These are phyloP conservation scores for Takifugu ocellatus DNA, from an alignment of 2,797 vertebrate species.

Conservation along the genomic window DNA sequence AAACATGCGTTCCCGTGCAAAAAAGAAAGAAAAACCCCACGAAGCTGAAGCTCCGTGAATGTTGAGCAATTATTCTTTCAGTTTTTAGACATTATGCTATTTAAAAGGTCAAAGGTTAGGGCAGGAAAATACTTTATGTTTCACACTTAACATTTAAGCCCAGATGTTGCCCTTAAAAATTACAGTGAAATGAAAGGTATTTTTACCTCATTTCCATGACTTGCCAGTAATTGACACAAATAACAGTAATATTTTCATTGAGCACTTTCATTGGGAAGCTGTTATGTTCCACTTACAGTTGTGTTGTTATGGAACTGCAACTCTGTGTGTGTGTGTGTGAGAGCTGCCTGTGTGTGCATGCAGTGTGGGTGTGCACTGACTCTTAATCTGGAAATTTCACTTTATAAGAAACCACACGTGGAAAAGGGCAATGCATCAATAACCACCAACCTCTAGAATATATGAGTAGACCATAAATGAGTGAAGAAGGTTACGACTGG, in stretches of 20 bases:
- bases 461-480: constrained; percentile 16
- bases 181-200: too few species aligned
- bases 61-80: constrained; percentile 19
- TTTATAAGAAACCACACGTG: constrained; percentile 17
- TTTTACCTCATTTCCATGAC: background rate
- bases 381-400: constrained; percentile 23
- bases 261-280: constrained; percentile 7
- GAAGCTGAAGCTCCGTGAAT: constrained; percentile 24
- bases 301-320: constrained; percentile 21
- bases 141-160: too few species aligned
- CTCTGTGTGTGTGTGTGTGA: constrained; percentile 5
- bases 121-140: too few species aligned
- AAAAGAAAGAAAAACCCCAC: constrained; percentile 3
- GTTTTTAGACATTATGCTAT: constrained; percentile 2
- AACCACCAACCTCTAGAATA: constrained; percentile 14
- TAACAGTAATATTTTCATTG: constrained; percentile 8
- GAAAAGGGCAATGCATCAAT: constrained; percentile 26
- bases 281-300: constrained; percentile 18
- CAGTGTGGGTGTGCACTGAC: constrained; percentile 8
- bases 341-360: background rate
- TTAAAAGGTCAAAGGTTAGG: background rate
- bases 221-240: background rate
- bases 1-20: constrained; percentile 38
- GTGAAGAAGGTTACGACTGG: constrained; percentile 25
- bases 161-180: too few species aligned